phyloP scores from a whole-genome alignment of 2,888 invertebrate genomes.

The Hylaea fasciaria region DNA sequence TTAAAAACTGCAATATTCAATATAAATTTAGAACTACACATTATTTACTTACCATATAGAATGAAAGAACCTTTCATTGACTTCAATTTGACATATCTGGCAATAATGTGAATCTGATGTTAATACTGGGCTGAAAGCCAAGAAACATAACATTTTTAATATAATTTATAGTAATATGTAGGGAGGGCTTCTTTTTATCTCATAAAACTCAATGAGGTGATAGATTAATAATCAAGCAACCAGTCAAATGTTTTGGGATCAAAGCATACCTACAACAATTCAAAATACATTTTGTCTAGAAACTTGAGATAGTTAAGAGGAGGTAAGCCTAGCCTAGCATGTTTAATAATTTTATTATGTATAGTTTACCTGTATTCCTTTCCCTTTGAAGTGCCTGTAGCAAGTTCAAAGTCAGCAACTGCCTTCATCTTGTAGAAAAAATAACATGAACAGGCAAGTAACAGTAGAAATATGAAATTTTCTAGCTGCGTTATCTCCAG shows the following conservation, averaged over 20 bases:
- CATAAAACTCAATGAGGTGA: no score
- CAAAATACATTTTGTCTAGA: no score
- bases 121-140: slow-evolving; percentile 71
- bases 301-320: no score
- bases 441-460: slow-evolving; percentile 68
- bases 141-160: not conserved
- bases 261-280: no score
- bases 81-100: slow-evolving; percentile 91
- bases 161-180: no score
- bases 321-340: no score
- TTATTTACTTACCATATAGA: slow-evolving; percentile 88
- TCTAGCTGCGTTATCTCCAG: slow-evolving; percentile 86
- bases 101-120: slow-evolving; percentile 93
- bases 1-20: no score
- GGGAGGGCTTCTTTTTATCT: not conserved
- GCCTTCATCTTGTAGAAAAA: slow-evolving; percentile 78
- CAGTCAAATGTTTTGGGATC: no score
- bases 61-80: slow-evolving; percentile 91
- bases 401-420: slow-evolving; percentile 73
- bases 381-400: slow-evolving; percentile 73
- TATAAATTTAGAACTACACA: no score
- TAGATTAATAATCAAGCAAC: no score
- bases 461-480: slow-evolving; percentile 71
- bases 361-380: slow-evolving; percentile 73
- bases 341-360: not conserved